Base-by-base conservation (phyloP, 2,797 vertebrate species). In the Muscicapa comitata region DNA sequence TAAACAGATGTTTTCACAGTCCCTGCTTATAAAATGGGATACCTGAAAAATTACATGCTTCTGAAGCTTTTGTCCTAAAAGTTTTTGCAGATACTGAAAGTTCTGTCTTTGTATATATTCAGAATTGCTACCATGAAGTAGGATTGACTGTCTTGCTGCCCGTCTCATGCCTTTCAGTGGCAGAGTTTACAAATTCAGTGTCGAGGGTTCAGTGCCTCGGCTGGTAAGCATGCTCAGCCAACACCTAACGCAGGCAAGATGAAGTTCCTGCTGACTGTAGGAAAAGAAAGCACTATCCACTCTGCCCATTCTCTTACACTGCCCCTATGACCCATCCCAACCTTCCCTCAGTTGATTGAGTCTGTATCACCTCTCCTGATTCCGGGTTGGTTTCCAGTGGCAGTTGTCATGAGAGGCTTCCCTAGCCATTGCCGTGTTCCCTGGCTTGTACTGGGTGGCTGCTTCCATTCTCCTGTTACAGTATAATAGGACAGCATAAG, bases 321-420 rank as follows among this genome's bases (percentile, higher is more conserved):
- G 35, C 20, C 2, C 5, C 17, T 2, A 8, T 9, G 9, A 3
- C 10, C 13, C 2, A 24, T 7, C 11, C 4, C 13, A 7, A 2
- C 11, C 4, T 43, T 3, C 4, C 2, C 40, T 16, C 7, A 26
- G 19, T 3, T 66, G 43, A 45, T 2, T 54, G 40, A 24, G 29
- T 77, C 29, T 20, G 2, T 86, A 45, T 17, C 37, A 45, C 10
- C 18, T 84, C 29, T 59, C 1, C 58, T 66, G 62, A 65, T 81
- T 58, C 6, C 62, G 28, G 12, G 5, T 15, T 89, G 33, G 6
- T 87, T 86, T 89, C 35, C 38, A 72, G 58, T 63, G 24, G 29
- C 1, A 2, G 9, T 86, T 4, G 0, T 40, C 10, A 1, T 38
- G 33, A 48, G 55, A 79, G 25, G 28, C 20, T 77, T 86, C 53